These are phyloP conservation scores for Cyanistes caeruleus DNA, from an alignment of 2,113 vertebrate genomes.

Conservation along the genomic window DNA sequence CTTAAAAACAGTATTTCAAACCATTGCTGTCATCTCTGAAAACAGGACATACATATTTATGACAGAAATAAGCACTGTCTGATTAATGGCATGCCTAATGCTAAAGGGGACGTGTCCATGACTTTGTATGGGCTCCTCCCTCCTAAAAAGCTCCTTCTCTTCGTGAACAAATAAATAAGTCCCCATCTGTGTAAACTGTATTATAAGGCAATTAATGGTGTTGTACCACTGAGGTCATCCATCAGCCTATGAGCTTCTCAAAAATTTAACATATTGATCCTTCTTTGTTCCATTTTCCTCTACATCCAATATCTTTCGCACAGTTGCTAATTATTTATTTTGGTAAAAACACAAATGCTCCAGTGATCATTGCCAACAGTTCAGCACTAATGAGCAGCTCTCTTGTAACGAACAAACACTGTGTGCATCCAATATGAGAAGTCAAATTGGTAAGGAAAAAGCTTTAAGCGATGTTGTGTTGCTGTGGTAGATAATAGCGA, in stretches of 20 bases:
- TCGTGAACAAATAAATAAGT: neutral
- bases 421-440: neutral
- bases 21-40: neutral
- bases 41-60: neutral
- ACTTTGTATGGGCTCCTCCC: neutral
- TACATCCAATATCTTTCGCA: neutral
- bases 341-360: conserved; percentile 37
- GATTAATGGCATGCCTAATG: neutral
- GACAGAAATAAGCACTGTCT: neutral
- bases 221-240: neutral
- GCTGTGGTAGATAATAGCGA: neutral
- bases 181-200: neutral
- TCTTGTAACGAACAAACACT: neutral
- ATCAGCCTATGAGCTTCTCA: neutral
- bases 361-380: conserved; percentile 16
- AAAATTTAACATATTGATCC: neutral
- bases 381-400: conserved; percentile 28
- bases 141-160: neutral
- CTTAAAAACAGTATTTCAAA: neutral
- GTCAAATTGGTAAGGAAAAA: neutral
- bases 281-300: neutral
- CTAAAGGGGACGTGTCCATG: neutral
- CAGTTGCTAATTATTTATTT: conserved; percentile 50
- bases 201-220: neutral
- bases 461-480: neutral